Conservation (phyloP, 2,797 vertebrate genomes). For the Poecilia picta region DNA sequence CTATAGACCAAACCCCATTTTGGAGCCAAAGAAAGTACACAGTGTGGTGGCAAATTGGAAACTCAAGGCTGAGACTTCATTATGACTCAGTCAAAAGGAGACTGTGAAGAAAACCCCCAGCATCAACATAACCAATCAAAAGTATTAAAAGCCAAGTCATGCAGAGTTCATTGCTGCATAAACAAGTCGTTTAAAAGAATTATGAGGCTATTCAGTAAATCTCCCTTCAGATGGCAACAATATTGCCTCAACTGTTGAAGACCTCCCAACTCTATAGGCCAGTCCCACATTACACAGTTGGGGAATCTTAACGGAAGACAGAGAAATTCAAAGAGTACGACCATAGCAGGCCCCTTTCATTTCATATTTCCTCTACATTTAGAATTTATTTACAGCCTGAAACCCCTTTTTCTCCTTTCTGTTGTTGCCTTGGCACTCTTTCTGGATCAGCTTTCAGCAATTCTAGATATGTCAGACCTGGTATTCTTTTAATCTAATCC, state of each 20-base stretch:
- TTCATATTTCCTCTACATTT: constrained; percentile 26
- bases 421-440: constrained; percentile 24
- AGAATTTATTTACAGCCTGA: constrained; percentile 32
- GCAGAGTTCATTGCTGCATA: constrained; percentile 58
- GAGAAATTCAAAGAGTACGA: constrained; percentile 47
- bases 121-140: constrained; percentile 41
- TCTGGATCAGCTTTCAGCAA: constrained; percentile 39
- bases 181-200: constrained; percentile 66
- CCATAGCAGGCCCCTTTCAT: constrained; percentile 32
- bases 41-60: constrained; percentile 9
- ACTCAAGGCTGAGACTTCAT: constrained; percentile 13
- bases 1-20: constrained; percentile 8
- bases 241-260: constrained; percentile 54
- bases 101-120: constrained; percentile 18
- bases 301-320: constrained; percentile 45
- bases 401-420: constrained; percentile 18
- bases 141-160: constrained; percentile 48
- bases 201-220: constrained; percentile 61
- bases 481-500: constrained; percentile 52
- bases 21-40: constrained; percentile 4
- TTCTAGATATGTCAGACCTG: constrained; percentile 53
- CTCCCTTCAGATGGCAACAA: constrained; percentile 50
- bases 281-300: constrained; percentile 60
- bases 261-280: constrained; percentile 53
- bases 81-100: constrained; percentile 23